Evolutionary conservation across 2,797 vertebrate genomes (phyloP).

Genomic region (Pantherophis vulpinus): DNA sequence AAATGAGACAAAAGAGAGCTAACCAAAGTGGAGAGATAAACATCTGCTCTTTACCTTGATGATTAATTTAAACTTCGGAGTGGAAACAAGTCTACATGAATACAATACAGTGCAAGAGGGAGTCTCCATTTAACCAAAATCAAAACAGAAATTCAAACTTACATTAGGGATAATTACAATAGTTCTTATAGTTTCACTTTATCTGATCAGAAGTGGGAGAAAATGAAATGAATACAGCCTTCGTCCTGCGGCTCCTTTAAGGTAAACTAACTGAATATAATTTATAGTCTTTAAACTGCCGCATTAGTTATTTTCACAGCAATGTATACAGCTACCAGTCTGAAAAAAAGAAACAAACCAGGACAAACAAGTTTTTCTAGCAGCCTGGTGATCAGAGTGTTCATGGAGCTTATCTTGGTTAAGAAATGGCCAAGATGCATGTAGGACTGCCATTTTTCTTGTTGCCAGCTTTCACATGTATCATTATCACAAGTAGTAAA

Average conservation of each 20-base stretch:
- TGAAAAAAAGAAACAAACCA: background rate
- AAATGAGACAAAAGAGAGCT: constrained; percentile 35
- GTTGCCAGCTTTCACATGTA: background rate
- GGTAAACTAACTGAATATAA: background rate
- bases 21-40: constrained; percentile 52
- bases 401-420: background rate
- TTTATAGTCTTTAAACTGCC: background rate
- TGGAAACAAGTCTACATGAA: constrained; percentile 37
- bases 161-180: constrained; percentile 6
- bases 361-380: background rate
- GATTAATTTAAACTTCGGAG: constrained; percentile 50
- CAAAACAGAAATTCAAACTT: constrained; percentile 1
- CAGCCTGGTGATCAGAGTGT: background rate
- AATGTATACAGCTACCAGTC: background rate
- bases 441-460: background rate
- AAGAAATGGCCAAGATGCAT: background rate
- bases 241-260: background rate
- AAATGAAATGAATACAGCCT: background rate
- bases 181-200: constrained; percentile 15
- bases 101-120: constrained; percentile 22
- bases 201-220: background rate
- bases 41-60: constrained; percentile 52
- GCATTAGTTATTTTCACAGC: background rate
- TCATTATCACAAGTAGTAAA: background rate
- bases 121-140: constrained; percentile 12